A percentile compares a stretch with the other conserved stretches of the same genome.
These are phyloP conservation scores for Drosophila yakuba DNA, from an alignment of 1,140 invertebrate genomes.

Conservation along the genomic window DNA sequence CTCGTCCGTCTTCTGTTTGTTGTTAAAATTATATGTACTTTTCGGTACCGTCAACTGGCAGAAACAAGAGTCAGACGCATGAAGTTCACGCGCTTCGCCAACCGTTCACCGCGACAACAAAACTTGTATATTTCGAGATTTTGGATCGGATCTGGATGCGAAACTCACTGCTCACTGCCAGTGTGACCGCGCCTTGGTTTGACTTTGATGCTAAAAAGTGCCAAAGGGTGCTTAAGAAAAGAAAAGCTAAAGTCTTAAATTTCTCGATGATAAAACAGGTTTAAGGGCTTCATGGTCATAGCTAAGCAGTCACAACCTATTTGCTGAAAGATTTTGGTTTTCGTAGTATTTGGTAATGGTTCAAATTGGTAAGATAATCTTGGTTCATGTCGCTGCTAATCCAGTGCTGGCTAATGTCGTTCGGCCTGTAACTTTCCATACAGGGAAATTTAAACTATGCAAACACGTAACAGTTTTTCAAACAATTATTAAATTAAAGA, in stretches of 20 bases:
- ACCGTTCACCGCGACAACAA: slow-evolving; percentile 43
- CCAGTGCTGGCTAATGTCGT: slow-evolving; percentile 7
- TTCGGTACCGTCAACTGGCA: slow-evolving; percentile 9
- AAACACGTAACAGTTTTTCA: neutral
- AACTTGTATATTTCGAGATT: slow-evolving; percentile 19
- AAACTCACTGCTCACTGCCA: neutral
- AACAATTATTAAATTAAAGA: neutral
- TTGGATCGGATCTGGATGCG: slow-evolving; percentile 8
- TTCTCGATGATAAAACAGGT: neutral
- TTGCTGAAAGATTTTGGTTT: neutral
- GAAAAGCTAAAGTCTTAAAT: neutral
- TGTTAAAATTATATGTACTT: slow-evolving; percentile 39
- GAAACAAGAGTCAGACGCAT: slow-evolving; percentile 8
- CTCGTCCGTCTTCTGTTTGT: slow-evolving; percentile 45
- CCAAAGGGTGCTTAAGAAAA: neutral
- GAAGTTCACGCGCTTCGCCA: slow-evolving; percentile 27
- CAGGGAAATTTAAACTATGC: neutral
- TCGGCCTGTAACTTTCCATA: neutral
- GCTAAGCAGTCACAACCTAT: too few species aligned
- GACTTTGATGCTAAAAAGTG: neutral
- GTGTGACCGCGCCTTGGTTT: neutral
- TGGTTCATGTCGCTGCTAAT: neutral
- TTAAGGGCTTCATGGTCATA: too few species aligned
- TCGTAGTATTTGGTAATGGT: neutral
- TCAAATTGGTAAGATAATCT: neutral